These are phyloP conservation scores for Pristionchus fissidentatus DNA, from an alignment of 2,888 invertebrate genomes.

Conservation along the genomic window DNA sequence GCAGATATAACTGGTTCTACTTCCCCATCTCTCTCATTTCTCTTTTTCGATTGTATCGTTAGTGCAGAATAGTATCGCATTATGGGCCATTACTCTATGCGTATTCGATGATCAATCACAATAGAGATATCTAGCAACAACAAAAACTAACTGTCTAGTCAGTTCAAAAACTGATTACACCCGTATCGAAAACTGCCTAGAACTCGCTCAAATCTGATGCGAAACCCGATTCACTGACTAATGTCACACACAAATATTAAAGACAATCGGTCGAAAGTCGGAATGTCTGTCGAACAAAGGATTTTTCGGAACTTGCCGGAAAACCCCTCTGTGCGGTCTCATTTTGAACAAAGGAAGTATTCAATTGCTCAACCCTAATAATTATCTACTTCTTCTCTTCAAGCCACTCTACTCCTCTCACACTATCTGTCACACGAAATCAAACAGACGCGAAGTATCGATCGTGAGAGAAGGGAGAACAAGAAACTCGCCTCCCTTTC, in stretches of 20 bases:
- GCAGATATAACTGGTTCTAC: conserved; percentile 4
- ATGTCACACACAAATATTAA: not conserved
- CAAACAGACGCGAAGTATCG: conserved; percentile 13
- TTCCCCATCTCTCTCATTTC: not conserved
- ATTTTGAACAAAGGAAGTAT: too few relatives aligned
- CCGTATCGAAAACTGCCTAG: too few relatives aligned
- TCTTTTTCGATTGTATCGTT: conserved; percentile 26
- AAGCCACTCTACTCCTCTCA: not conserved
- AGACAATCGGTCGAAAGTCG: too few relatives aligned
- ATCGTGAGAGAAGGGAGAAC: not conserved
- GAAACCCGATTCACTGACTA: not conserved
- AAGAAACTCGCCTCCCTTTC: not conserved
- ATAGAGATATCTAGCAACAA: not conserved
- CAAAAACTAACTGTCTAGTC: not conserved
- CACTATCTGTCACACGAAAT: not conserved
- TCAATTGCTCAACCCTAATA: too few relatives aligned
- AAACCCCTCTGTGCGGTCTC: too few relatives aligned
- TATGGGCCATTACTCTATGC: too few relatives aligned
- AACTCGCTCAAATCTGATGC: too few relatives aligned
- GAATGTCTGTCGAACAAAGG: too few relatives aligned
- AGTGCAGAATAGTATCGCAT: conserved; percentile 11
- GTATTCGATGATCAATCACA: too few relatives aligned
- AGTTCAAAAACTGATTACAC: too few relatives aligned
- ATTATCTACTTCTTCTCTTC: too few relatives aligned
- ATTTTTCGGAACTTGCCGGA: too few relatives aligned